Conservation (phyloP, 2,113 vertebrate species). For the Chauna torquata region DNA sequence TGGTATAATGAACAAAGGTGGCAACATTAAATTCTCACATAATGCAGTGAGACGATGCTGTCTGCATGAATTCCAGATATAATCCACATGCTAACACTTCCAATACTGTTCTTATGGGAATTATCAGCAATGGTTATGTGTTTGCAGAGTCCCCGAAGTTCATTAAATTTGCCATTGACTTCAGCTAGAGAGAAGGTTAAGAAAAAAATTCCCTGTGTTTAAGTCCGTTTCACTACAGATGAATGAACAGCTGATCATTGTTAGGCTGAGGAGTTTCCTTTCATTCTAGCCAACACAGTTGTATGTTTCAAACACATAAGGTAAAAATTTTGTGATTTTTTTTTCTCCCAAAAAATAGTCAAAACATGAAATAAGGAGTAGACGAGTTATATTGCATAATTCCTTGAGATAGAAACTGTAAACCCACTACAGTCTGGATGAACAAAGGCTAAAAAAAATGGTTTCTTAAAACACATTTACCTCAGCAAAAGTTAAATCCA, state of each 20-base stretch:
- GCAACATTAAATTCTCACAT: neutral
- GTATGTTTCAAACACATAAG: neutral
- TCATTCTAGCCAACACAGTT: neutral
- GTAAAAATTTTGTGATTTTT: neutral
- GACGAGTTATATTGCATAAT: neutral
- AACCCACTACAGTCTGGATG: neutral
- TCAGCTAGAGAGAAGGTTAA: neutral
- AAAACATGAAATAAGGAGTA: neutral
- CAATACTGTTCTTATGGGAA: neutral
- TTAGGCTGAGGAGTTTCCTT: neutral
- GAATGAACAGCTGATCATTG: neutral
- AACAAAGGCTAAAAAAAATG: conserved; percentile 16
- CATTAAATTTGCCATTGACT: neutral
- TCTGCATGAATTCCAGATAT: neutral
- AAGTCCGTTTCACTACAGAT: neutral
- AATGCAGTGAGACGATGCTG: neutral
- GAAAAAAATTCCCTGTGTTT: neutral
- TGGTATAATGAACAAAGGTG: neutral
- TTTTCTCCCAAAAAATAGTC: neutral
- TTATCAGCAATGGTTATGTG: neutral
- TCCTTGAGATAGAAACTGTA: conserved; percentile 22
- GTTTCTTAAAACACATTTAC: neutral
- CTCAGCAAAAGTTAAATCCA: conserved; percentile 18
- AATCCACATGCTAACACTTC: neutral
- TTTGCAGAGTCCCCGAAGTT: neutral